Evolutionary conservation across 2,113 vertebrate species (phyloP).

Genomic region (Tragulus kanchil): DNA sequence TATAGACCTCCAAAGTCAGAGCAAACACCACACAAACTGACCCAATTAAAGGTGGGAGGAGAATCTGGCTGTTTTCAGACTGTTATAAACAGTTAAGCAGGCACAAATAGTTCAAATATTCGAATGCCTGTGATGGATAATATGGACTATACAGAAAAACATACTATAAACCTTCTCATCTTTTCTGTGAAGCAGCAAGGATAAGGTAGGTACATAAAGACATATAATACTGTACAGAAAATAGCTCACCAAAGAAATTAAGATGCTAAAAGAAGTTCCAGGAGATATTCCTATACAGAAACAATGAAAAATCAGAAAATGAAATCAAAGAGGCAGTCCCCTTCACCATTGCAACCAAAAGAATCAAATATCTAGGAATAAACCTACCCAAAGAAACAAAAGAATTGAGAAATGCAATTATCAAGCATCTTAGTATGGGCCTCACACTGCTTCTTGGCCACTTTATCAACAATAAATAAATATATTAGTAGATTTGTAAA

Average conservation of each 20-base stretch:
- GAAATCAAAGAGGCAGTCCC: too few species aligned
- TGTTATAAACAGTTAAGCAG: not conserved
- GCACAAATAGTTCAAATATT: not conserved
- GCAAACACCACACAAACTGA: not conserved
- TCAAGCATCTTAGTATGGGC: slow-evolving; percentile 65
- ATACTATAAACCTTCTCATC: not conserved
- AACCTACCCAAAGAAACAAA: too few species aligned
- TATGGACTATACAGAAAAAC: not conserved
- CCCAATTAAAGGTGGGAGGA: not conserved
- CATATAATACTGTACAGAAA: not conserved
- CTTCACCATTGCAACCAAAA: too few species aligned
- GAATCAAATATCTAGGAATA: too few species aligned
- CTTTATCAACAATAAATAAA: slow-evolving; percentile 56
- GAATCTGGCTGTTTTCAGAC: not conserved
- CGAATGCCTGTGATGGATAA: not conserved
- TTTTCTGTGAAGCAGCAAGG: not conserved
- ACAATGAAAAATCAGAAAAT: too few species aligned
- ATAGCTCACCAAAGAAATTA: not conserved
- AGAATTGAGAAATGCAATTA: slow-evolving; percentile 76
- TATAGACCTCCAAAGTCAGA: not conserved
- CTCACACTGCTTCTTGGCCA: slow-evolving; percentile 48
- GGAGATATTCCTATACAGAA: not conserved
- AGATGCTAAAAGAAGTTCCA: not conserved
- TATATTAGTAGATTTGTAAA: slow-evolving; percentile 70
- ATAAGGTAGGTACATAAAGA: not conserved